Evolutionary conservation across 1,140 invertebrate genomes (phyloP).

Genomic region (Neuroterus valhalla): DNA sequence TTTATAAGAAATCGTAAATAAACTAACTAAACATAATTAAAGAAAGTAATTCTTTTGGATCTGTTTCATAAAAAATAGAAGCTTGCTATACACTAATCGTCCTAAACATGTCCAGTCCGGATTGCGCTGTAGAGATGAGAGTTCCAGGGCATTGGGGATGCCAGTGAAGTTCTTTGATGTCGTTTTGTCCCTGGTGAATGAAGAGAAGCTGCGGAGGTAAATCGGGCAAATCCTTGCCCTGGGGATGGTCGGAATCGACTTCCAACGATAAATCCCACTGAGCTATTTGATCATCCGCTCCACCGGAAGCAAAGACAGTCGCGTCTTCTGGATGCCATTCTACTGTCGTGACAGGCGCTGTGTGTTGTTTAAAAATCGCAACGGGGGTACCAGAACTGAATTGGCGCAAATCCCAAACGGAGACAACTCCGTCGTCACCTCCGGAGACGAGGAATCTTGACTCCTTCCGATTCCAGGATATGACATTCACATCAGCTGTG

Average conservation of each 20-base stretch:
- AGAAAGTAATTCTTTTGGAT: slow-evolving; percentile 14
- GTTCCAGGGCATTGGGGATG: slow-evolving; percentile 96
- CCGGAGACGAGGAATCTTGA: slow-evolving; percentile 79
- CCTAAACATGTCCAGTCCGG: slow-evolving; percentile 97
- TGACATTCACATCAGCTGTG: slow-evolving; percentile 96
- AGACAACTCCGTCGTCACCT: slow-evolving; percentile 95
- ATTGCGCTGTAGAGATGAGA: slow-evolving; percentile 94
- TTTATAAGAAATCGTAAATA: background rate
- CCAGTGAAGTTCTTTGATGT: slow-evolving; percentile 99
- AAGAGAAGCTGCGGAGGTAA: slow-evolving; percentile 97
- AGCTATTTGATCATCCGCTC: slow-evolving; percentile 96
- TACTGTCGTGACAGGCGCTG: slow-evolving; percentile 92
- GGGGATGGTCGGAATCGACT: slow-evolving; percentile 79
- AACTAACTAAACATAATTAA: background rate
- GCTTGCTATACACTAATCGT: slow-evolving; percentile 94
- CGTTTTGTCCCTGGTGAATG: slow-evolving; percentile 98
- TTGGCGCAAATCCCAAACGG: slow-evolving; percentile 96
- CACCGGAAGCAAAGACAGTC: slow-evolving; percentile 94
- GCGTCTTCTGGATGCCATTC: slow-evolving; percentile 97
- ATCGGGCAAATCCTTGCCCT: slow-evolving; percentile 80
- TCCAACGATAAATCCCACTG: slow-evolving; percentile 98
- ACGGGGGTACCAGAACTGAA: slow-evolving; percentile 88
- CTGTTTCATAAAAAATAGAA: slow-evolving; percentile 39
- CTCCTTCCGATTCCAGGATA: slow-evolving; percentile 96
- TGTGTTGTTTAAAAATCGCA: slow-evolving; percentile 96